Evolutionary conservation across 1,140 invertebrate species (phyloP), one percentile per base, ranked within the genome.

Genomic region (Harlomillsia oculata): DNA sequence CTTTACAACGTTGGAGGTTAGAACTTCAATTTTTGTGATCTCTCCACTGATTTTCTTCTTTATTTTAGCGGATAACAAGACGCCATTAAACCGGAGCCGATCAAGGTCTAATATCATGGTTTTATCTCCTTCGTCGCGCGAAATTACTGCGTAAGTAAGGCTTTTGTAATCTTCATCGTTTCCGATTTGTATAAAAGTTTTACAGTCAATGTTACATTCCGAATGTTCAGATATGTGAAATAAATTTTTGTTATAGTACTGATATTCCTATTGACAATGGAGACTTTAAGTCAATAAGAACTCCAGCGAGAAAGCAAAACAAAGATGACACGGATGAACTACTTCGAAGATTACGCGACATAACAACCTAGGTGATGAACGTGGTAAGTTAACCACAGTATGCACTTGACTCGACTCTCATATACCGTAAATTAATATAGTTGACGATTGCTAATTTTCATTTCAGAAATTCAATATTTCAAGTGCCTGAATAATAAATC

Each of bases 21-120:
- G 23, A 40, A 59, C 20, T 18, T 5, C 11, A 23, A 34, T 25
- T 51, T 25, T 18, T 23, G 5, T 5, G 5, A 23, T 14, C 29
- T 26, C 16, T 58, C 51, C 54, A 54, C 43, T 37, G 67, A 68
- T 60, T 68, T 43, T 68, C 76, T 75, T 32, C 69, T 57, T 23
- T 26, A 1, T 43, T 66, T 1, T 51, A 87, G 87, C 86, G 69
- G 88, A 91, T 74, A 76, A 86, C 70, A 76, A 87, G 70, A 87
- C 88, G 16, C 87, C 90, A 72, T 72, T 92, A 55, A 89, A 87
- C 69, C 72, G 89, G 62, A 89, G 86, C 66, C 74, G 89, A 57
- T 90, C 87, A 5, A 74, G 87, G 61, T 85, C 84, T 34, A 84
- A 84, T 45, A 74, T 85, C 36, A 79, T 82, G 52, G 79, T 78